Evolutionary conservation across 2,113 vertebrate species (phyloP).

Genomic region (Cricetomys ansorgei): DNA sequence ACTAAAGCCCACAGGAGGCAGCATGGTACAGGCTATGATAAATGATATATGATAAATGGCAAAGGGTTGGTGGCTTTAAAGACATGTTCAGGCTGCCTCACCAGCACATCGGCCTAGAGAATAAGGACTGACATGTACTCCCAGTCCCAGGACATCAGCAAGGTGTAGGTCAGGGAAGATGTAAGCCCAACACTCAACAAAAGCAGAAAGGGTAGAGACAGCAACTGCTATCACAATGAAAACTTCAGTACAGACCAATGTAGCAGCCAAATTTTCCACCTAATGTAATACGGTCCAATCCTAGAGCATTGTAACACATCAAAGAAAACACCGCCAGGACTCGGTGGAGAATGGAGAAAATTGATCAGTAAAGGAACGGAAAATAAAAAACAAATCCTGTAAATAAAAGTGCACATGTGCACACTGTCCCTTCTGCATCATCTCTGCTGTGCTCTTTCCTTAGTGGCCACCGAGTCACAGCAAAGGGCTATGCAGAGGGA

Average conservation of each 20-base stretch:
- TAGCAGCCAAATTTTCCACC: not conserved
- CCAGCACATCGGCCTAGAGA: not conserved
- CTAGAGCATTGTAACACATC: not conserved
- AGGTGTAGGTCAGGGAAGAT: not conserved
- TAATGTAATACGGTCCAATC: not conserved
- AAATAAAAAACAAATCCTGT: not conserved
- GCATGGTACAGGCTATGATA: too few species aligned
- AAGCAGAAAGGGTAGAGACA: not conserved
- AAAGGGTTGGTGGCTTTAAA: not conserved
- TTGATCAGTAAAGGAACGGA: not conserved
- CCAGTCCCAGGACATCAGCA: not conserved
- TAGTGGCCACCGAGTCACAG: not conserved
- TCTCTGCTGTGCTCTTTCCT: not conserved
- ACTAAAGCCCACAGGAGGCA: not conserved
- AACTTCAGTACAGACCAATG: not conserved
- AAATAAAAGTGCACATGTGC: not conserved
- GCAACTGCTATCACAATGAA: not conserved
- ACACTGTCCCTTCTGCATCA: too few species aligned
- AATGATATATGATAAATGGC: fast-evolving
- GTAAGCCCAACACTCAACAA: not conserved
- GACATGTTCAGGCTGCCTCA: not conserved
- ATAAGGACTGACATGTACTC: not conserved
- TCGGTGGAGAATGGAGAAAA: not conserved
- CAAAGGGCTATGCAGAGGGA: too few species aligned
- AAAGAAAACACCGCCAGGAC: not conserved